phyloP scores from a whole-genome alignment of 2,888 invertebrate genomes.

The Drosophila colorata region DNA sequence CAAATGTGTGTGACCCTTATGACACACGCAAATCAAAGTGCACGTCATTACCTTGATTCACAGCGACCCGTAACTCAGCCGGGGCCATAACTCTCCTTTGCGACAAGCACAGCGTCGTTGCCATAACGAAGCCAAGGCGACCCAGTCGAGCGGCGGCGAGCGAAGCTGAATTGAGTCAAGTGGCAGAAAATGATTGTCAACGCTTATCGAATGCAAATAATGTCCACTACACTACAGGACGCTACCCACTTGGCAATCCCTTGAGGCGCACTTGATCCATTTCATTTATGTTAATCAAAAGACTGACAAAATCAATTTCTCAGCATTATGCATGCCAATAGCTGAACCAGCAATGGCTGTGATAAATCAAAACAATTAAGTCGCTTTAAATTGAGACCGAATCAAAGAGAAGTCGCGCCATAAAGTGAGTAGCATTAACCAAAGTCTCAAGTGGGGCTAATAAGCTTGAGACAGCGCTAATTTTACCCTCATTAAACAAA shows the following conservation, averaged over 20 bases:
- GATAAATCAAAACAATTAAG: constrained; percentile 80
- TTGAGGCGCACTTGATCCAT: constrained; percentile 36
- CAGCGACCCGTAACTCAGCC: constrained; percentile 32
- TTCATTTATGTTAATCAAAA: constrained; percentile 61
- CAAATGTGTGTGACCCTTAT: constrained; percentile 49
- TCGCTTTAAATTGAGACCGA: constrained; percentile 67
- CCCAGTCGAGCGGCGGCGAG: constrained; percentile 4
- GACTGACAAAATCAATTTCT: constrained; percentile 54
- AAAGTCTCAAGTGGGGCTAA: constrained; percentile 79
- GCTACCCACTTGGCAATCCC: constrained; percentile 17
- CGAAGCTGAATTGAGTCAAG: constrained; percentile 14
- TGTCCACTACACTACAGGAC: constrained; percentile 19
- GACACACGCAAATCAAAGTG: constrained; percentile 75
- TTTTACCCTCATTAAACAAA: constrained; percentile 82
- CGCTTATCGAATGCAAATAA: constrained; percentile 44
- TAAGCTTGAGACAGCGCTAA: constrained; percentile 81
- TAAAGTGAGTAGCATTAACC: constrained; percentile 77
- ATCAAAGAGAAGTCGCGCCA: constrained; percentile 55
- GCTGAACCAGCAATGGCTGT: constrained; percentile 44
- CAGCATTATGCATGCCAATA: constrained; percentile 50
- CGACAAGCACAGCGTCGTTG: neutral
- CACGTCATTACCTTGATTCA: constrained; percentile 78
- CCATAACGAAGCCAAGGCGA: constrained; percentile 20
- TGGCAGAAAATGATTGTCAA: constrained; percentile 51
- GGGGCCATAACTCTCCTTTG: neutral